Evolutionary conservation across 2,113 vertebrate species (phyloP).

Genomic region (Rhynchopsitta pachyrhyncha): DNA sequence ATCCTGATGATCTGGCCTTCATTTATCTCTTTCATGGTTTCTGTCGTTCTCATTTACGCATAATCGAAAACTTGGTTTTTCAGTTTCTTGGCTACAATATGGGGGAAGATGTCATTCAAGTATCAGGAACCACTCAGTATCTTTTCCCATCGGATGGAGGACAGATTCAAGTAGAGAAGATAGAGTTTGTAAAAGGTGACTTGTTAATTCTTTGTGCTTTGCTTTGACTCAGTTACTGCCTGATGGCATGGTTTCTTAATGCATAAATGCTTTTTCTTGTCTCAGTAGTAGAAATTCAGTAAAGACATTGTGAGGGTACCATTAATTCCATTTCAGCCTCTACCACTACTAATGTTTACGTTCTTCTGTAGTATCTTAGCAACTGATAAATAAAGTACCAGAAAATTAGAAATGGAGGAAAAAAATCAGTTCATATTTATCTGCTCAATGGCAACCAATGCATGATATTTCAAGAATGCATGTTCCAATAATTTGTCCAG

Average conservation of each 20-base stretch:
- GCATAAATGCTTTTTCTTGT: background rate
- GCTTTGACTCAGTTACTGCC: background rate
- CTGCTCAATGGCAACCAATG: background rate
- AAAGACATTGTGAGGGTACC: background rate
- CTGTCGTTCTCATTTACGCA: background rate
- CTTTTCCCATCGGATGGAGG: conserved; percentile 91
- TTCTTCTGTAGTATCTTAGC: background rate
- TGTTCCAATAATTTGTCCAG: background rate
- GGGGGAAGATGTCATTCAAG: conserved; percentile 80
- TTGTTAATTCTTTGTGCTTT: background rate
- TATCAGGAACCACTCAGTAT: conserved; percentile 77
- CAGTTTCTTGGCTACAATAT: conserved; percentile 87
- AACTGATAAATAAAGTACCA: background rate
- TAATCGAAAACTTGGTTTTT: conserved; percentile 30
- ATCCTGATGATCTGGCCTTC: background rate
- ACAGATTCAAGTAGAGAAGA: conserved; percentile 85
- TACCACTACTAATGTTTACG: background rate
- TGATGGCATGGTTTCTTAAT: background rate
- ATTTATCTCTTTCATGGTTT: background rate
- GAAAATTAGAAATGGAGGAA: background rate
- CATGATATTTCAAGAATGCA: background rate
- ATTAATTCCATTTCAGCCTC: background rate
- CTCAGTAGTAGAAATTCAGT: background rate
- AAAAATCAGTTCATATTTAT: background rate
- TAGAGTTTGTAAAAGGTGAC: conserved; percentile 83